Base-by-base conservation (phyloP, 2,113 vertebrate species). In the Rhabdomys dilectus region DNA sequence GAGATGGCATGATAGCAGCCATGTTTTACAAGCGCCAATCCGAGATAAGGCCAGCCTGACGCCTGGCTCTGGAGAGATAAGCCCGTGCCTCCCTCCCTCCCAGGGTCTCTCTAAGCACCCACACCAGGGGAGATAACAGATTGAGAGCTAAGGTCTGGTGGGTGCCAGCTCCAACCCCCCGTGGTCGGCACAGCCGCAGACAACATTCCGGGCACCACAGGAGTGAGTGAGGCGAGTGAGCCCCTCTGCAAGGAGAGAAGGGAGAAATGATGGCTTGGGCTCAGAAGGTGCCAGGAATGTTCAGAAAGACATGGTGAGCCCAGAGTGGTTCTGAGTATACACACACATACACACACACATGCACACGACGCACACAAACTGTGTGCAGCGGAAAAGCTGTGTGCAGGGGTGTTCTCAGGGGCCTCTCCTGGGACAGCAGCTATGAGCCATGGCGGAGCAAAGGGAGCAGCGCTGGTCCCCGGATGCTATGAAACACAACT, bases 21-120 rank as follows among this genome's bases (percentile, higher is more conserved):
- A 3, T 97, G 96, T 97, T 92, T 85, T 97, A 97, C 97, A 98
- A 96, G 95, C 97, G 93, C 80, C 96, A 97, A 97, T 97, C 95
- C 53, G 24, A 0, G 95, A 97, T 97, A 97, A 98, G 75, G 84
- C 75, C 0, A 42, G 77, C 91, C 26, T 9, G 77, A 48, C n/a
- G 12, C 56, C 97, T 97, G 93, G 89, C 70, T 92, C 91, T 6
- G 1, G 86, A 0, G n/a, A 95, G 96, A 97, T 97, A 97, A 97
- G 94, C 66, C n/a, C 4, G 8, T n/a, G 88, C 77, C 92, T 68
- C 1, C 85, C 36, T 48, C 39, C 88, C 66, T 87, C 39, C 39
- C 21, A 1, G 2, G 7, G 92, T 42, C 76, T 45, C 48, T 0
- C 42, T 0, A 56, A 91, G 62, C 39, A 8, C 77, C 36, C 15